Conservation (phyloP, 2,113 vertebrate species). For the Myanophis thanlyinensis region DNA sequence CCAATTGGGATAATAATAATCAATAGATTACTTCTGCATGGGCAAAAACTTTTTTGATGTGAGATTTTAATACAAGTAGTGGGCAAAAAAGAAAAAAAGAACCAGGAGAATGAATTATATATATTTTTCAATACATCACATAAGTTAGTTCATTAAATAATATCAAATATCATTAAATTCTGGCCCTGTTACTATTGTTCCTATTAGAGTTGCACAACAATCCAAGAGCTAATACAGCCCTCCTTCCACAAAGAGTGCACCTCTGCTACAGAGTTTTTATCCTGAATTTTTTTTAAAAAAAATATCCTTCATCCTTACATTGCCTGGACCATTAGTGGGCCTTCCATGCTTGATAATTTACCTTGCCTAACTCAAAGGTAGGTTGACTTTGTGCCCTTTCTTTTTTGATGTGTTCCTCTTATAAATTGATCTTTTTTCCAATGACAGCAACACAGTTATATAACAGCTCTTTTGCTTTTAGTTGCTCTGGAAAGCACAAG, state of each 20-base stretch:
- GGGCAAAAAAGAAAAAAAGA: too few species aligned
- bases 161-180: background rate
- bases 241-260: background rate
- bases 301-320: background rate
- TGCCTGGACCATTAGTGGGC: background rate
- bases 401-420: background rate
- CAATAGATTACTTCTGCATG: background rate
- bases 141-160: background rate
- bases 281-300: background rate
- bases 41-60: background rate
- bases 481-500: conserved; percentile 29
- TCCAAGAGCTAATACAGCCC: background rate
- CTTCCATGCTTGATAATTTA: background rate
- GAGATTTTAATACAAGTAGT: background rate
- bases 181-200: background rate
- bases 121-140: too few species aligned
- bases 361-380: background rate
- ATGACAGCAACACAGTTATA: background rate
- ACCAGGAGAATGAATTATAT: background rate
- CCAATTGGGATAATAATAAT: background rate
- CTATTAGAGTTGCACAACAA: background rate
- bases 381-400: background rate
- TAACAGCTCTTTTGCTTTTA: conserved; percentile 7
- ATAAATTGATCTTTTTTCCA: background rate
- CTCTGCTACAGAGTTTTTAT: background rate